Conservation (phyloP, 1,140 invertebrate species). For the Heliconius himera region DNA sequence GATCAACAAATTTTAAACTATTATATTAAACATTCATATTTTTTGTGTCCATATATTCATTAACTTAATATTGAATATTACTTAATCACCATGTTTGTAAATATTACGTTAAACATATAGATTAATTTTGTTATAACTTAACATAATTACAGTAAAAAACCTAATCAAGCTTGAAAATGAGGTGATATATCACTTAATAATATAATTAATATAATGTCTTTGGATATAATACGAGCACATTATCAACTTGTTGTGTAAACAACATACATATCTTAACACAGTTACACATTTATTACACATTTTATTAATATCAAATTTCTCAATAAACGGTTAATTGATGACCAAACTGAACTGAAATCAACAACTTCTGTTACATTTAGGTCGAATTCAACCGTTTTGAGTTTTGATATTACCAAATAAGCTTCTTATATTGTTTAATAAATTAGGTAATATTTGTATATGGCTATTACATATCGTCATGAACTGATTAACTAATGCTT, state of each 20-base stretch:
- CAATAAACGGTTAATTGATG: constrained; percentile 9
- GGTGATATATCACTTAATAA: not conserved
- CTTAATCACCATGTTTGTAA: not conserved
- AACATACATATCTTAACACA: not conserved
- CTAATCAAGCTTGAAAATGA: not conserved
- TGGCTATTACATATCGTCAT: constrained; percentile 22
- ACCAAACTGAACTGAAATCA: constrained; percentile 1
- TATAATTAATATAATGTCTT: not conserved
- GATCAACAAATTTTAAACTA: no score
- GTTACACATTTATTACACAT: constrained; percentile 7
- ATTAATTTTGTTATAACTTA: not conserved
- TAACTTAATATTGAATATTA: no score
- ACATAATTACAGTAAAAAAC: not conserved
- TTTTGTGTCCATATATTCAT: no score
- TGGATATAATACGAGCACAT: not conserved
- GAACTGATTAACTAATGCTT: constrained; percentile 38
- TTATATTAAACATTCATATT: no score
- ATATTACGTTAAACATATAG: not conserved
- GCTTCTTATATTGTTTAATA: not conserved
- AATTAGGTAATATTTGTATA: constrained; percentile 1
- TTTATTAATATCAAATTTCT: constrained; percentile 4
- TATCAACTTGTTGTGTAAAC: constrained; percentile 17
- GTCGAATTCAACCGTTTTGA: constrained; percentile 1
- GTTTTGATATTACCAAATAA: not conserved
- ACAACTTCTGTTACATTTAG: constrained; percentile 12